Percentiles rank a stretch among this genome's conserved stretches.
Conservation (phyloP, 2,888 invertebrate genomes). For the Agrochola litura region DNA sequence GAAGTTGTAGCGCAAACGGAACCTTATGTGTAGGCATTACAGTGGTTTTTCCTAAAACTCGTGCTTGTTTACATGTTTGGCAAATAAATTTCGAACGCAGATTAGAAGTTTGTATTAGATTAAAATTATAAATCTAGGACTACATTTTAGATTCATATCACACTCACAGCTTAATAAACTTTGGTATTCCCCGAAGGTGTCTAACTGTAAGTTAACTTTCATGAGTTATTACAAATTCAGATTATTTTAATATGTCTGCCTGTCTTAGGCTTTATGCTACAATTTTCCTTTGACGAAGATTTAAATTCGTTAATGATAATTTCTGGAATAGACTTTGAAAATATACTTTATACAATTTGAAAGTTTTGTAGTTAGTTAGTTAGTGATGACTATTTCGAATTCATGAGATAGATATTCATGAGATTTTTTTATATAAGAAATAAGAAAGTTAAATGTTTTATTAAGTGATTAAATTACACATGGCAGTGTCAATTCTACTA, state of each 20-base stretch:
- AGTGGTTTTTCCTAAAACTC: too few species aligned
- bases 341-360: background rate
- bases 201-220: constrained; percentile 29
- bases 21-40: too few species aligned
- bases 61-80: too few species aligned
- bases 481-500: too few species aligned
- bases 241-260: constrained; percentile 22
- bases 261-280: background rate
- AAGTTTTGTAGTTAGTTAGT: background rate
- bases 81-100: too few species aligned
- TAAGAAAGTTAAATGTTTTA: too few species aligned
- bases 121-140: background rate
- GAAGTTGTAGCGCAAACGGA: too few species aligned
- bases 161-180: constrained; percentile 27
- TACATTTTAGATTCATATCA: constrained; percentile 37
- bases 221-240: constrained; percentile 38
- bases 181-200: constrained; percentile 31
- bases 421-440: too few species aligned
- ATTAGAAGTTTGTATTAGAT: background rate
- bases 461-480: too few species aligned
- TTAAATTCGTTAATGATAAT: background rate
- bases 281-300: constrained; percentile 31
- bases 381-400: background rate
- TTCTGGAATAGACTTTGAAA: background rate
- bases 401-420: too few species aligned